Evolutionary conservation across 1,140 invertebrate species (phyloP), one percentile per base, ranked within the genome.

Genomic region (Ips nitidus): DNA sequence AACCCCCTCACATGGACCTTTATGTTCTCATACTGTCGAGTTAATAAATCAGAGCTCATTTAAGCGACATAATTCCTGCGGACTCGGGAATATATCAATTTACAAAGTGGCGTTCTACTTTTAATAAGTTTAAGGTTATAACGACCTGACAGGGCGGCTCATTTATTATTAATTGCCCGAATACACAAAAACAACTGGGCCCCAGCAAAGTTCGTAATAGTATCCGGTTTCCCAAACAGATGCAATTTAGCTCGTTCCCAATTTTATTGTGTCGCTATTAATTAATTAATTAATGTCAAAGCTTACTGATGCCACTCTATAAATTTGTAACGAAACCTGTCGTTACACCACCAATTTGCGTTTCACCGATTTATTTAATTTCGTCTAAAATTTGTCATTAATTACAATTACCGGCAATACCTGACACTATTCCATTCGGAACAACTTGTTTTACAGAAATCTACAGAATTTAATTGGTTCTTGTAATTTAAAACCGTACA

Each of bases 271-370:
- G 56, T 52, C 63, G 38, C 55, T 71, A 70, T 59, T 70, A 70
- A 71, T 71, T 71, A 22, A 22, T 22, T 22, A 71, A 71, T 71
- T 71, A 71, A 66, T 71, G 63, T 71, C 63, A 71, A 66, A 66
- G 69, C 61, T 71, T 71, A 66, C 69, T 60, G 69, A 71, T 71
- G 63, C 62, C 69, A 70, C 52, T 40, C 58, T 47, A 70, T 70
- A 64, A 70, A 64, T 70, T 70, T 70, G 60, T 70, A 70, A 70
- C 55, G 68, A 64, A 70, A 70, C 64, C 68, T 70, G 68, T 37
- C 55, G 61, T 60, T 60, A 60, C 47, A 59, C 66, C 56, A 47
- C 45, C 37, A 68, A 68, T 53, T 68, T 52, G 56, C 47, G 63
- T 42, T 56, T 55, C 63, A 38, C 50, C 52, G 45, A 65, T 65